Evolutionary conservation across 2,888 invertebrate genomes (phyloP), one percentile per base, ranked within the genome.

Genomic region (Ectropis crepuscularia): DNA sequence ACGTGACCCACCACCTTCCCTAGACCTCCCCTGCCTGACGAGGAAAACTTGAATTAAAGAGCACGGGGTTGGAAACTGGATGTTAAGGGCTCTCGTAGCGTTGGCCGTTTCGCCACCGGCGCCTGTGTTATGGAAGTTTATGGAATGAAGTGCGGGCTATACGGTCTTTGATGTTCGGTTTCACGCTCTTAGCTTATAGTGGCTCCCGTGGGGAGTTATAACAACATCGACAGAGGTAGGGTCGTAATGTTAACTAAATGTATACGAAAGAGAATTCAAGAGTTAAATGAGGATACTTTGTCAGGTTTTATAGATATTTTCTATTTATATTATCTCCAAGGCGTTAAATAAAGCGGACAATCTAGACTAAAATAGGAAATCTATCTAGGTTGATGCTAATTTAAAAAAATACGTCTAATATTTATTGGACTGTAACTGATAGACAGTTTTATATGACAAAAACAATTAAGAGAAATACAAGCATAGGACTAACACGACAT

Each of bases 71-170:
- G 75, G 72, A 77, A 68, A 70, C 69, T 79, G 79, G 78, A 77
- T 71, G 71, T 79, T 72, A 76, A 81, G 76, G 74, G 87, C 60
- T 85, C 89, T 81, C 62, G 65, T 78, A 79, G 74, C 63, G 72
- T 70, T 86, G 85, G 87, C 75, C 80, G 78, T 72, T 83, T 83
- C 80, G 75, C 74, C 75, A 69, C 78, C 81, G 76, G 82, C 82
- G 82, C 83, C 81, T 83, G 78, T 83, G 84, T 87, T 88, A 88
- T 87, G 83, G 84, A 87, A 85, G 81, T 87, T 88, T 88, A 89
- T 87, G 85, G 86, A 87, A 88, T 86, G 84, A 87, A 90, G 87
- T 88, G 88, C 87, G 88, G 89, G 88, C 87, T 88, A 88, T 89
- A 86, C 81, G 85, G 83, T 80, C 85, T 89, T 90, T 88, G 89